Base-by-base conservation (phyloP, 2,888 invertebrate species). In the Perithous albicinctus region DNA sequence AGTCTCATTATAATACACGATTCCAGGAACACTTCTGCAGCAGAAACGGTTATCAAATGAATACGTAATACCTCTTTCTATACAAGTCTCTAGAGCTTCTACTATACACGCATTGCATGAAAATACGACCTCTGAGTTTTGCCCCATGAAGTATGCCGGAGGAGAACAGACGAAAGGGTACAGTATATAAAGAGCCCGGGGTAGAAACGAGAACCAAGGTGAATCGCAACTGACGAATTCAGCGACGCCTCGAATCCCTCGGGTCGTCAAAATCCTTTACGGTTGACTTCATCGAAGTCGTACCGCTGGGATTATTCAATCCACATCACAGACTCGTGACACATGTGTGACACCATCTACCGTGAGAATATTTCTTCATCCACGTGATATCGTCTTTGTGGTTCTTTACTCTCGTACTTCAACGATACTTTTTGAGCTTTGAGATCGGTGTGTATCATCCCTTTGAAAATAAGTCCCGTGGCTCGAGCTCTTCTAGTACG, bases 201-300 rank as follows among this genome's bases (percentile, higher is more conserved):
- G 29, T 8, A 10, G 1, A 15, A 32, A 38, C 15, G 63, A 48
- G n/a, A 7, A 51, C 15, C 35, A 63, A 63, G 56, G 64, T 70
- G 29, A 38, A 67, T 10, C 18, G 48, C 51, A 48, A 38, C 26
- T 59, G 80, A 78, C 74, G 64, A 74, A 74, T 74, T 64, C 70
- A 70, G 23, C 56, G 38, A 41, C 73, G 81, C 70, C 41, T 43
- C 64, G 67, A 82, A 82, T 70, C 78, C 48, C 48, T 59, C 69
- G 48, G 35, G 59, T 74, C 56, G 74, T 66, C 74, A 74, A n/a
- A n/a, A 70, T 82, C 78, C 74, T 74, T 82, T 64, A 75, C 78
- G 59, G 74, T 64, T 51, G 78, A 64, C 81, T 78, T 82, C 51
- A 32, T 41, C 43, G 18, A 18, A 59, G 69, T 43, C 69, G 15